Conservation (phyloP, 2,888 invertebrate genomes). For the Drosophila picticornis region DNA sequence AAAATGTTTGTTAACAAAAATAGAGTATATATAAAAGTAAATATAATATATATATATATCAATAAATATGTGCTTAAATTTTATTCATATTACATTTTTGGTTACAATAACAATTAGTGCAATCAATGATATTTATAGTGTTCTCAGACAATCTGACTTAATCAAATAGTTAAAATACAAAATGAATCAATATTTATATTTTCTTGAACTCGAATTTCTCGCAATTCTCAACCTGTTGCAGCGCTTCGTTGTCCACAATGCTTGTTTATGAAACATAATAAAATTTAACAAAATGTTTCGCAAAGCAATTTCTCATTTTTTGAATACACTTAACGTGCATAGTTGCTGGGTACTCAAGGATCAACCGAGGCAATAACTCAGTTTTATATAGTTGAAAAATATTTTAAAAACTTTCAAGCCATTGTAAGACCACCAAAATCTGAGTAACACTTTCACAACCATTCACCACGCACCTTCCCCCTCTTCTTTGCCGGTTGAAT, state of each 20-base stretch:
- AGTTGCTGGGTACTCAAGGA: constrained; percentile 7
- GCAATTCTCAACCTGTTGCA: background rate
- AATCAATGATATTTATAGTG: background rate
- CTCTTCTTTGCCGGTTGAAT: constrained; percentile 2
- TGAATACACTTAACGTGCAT: constrained; percentile 38
- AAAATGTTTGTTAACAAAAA: background rate
- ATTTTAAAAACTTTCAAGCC: constrained; percentile 70
- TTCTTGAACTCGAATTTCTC: background rate
- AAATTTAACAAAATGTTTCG: background rate
- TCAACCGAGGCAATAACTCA: constrained; percentile 61
- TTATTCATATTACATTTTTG: background rate
- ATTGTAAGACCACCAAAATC: constrained; percentile 39
- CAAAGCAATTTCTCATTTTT: constrained; percentile 14
- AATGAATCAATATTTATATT: background rate
- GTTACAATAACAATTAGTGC: background rate
- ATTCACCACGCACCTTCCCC: background rate
- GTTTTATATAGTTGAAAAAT: constrained; percentile 58
- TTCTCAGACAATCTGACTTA: background rate
- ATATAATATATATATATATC: background rate
- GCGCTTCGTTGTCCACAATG: background rate
- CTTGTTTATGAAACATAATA: background rate
- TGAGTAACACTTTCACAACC: constrained; percentile 26
- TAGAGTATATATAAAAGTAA: no score
- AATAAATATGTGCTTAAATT: background rate
- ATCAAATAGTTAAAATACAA: background rate